These are phyloP conservation scores for Clinocottus analis DNA, from an alignment of 2,113 vertebrate species.

Conservation along the genomic window DNA sequence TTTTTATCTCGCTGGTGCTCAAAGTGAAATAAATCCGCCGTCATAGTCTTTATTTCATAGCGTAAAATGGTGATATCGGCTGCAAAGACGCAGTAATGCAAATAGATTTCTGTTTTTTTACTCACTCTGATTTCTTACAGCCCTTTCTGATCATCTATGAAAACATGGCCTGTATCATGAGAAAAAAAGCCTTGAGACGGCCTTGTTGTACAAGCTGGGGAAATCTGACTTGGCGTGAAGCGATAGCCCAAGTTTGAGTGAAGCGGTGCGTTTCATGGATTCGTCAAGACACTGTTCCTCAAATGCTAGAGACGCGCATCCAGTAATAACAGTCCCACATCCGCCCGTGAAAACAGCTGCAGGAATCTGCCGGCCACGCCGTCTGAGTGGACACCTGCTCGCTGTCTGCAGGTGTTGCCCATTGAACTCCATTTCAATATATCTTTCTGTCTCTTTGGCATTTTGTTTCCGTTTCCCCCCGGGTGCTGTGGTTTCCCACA, in stretches of 20 bases:
- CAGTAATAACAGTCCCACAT: slow-evolving; percentile 62
- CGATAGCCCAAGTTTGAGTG: slow-evolving; percentile 37
- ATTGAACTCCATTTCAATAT: slow-evolving; percentile 12
- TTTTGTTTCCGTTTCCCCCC: neutral
- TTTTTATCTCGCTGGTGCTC: neutral
- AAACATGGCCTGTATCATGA: slow-evolving; percentile 3
- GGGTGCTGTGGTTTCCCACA: neutral
- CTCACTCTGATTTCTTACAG: slow-evolving; percentile 17
- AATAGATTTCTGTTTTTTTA: slow-evolving; percentile 4
- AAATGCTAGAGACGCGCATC: slow-evolving; percentile 44
- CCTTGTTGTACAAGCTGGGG: slow-evolving; percentile 47
- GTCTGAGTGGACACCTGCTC: slow-evolving; percentile 53
- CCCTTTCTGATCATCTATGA: neutral
- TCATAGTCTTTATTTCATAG: neutral
- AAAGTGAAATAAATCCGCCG: slow-evolving; percentile 1
- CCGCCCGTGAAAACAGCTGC: slow-evolving; percentile 56
- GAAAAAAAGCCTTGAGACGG: slow-evolving; percentile 31
- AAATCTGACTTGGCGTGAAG: slow-evolving; percentile 37
- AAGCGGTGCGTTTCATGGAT: slow-evolving; percentile 52
- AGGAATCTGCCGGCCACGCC: slow-evolving; percentile 9
- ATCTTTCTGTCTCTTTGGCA: slow-evolving; percentile 9
- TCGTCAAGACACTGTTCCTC: slow-evolving; percentile 41
- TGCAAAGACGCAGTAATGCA: slow-evolving; percentile 25
- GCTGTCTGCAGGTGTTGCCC: slow-evolving; percentile 35
- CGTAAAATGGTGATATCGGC: neutral